phyloP scores from a whole-genome alignment of 53 echinoderm and acorn worm genomes.

The Temnopleurus reevesii region DNA sequence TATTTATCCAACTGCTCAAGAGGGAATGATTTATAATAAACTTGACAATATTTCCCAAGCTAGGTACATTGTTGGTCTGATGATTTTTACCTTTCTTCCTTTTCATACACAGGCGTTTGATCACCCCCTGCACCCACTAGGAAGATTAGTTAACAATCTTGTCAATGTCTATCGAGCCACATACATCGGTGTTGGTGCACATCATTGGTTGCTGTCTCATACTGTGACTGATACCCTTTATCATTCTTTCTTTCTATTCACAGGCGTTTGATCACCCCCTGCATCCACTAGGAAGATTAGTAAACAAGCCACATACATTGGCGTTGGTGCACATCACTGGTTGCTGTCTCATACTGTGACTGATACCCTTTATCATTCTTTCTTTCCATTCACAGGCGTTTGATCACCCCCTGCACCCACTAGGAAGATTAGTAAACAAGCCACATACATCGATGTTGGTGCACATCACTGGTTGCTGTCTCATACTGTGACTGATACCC shows the following conservation, averaged over 20 bases:
- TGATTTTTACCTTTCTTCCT: slow-evolving; percentile 66
- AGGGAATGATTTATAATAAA: too few relatives aligned
- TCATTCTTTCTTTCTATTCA: not conserved
- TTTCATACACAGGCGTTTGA: slow-evolving; percentile 76
- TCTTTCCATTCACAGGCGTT: slow-evolving; percentile 59
- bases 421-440: slow-evolving; percentile 76
- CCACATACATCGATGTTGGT: slow-evolving; percentile 85
- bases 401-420: slow-evolving; percentile 78
- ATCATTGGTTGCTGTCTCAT: slow-evolving; percentile 79
- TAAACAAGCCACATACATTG: slow-evolving; percentile 90
- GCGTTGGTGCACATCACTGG: slow-evolving; percentile 82
- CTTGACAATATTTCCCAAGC: slow-evolving; percentile 80
- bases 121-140: slow-evolving; percentile 79
- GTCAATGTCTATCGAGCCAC: slow-evolving; percentile 84
- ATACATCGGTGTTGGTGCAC: slow-evolving; percentile 86
- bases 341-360: slow-evolving; percentile 86
- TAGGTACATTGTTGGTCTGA: slow-evolving; percentile 83
- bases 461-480: slow-evolving; percentile 76
- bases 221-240: slow-evolving; percentile 88
- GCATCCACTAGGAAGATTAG: slow-evolving; percentile 81
- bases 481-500: slow-evolving; percentile 87
- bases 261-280: slow-evolving; percentile 30
- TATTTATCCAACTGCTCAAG: too few relatives aligned
- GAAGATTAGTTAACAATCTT: slow-evolving; percentile 78
- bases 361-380: slow-evolving; percentile 70